Conservation (phyloP, 2,797 vertebrate genomes). For the Podarcis lilfordi region DNA sequence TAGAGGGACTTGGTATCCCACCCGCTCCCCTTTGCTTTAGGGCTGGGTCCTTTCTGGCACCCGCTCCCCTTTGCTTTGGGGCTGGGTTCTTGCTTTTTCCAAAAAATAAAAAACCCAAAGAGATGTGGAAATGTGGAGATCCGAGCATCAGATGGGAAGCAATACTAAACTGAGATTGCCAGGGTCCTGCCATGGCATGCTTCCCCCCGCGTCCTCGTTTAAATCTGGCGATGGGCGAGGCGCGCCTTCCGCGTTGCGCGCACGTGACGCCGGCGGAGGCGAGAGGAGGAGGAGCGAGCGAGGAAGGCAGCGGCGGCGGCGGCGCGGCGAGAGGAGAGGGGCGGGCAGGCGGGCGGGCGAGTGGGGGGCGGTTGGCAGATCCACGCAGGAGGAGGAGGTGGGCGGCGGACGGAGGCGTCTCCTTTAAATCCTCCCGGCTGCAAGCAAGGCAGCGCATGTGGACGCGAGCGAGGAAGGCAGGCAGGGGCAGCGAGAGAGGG, state of each 20-base stretch:
- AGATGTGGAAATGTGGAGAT: no score
- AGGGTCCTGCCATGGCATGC: not conserved
- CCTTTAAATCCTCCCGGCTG: constrained; percentile 49
- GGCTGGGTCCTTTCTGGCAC: no score
- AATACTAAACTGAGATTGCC: no score
- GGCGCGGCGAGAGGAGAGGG: constrained; percentile 42
- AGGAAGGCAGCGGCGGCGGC: constrained; percentile 41
- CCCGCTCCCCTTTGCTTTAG: no score
- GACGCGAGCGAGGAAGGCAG: not conserved
- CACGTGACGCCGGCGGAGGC: constrained; percentile 62
- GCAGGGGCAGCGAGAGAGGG: not conserved
- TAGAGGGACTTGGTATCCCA: no score
- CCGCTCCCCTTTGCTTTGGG: no score
- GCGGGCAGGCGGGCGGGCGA: constrained; percentile 36
- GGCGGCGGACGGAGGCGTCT: constrained; percentile 27
- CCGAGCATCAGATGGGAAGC: no score
- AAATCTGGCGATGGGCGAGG: constrained; percentile 60
- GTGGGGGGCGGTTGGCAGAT: constrained; percentile 24
- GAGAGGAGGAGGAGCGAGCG: constrained; percentile 35
- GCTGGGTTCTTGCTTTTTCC: no score
- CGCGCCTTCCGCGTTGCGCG: constrained; percentile 43
- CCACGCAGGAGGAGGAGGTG: constrained; percentile 37
- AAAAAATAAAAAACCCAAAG: no score
- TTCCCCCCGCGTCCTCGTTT: constrained; percentile 53
- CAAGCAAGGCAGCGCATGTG: not conserved